Base-by-base conservation (phyloP, 2,888 invertebrate species). In the Nematopogon swammerdamellus region DNA sequence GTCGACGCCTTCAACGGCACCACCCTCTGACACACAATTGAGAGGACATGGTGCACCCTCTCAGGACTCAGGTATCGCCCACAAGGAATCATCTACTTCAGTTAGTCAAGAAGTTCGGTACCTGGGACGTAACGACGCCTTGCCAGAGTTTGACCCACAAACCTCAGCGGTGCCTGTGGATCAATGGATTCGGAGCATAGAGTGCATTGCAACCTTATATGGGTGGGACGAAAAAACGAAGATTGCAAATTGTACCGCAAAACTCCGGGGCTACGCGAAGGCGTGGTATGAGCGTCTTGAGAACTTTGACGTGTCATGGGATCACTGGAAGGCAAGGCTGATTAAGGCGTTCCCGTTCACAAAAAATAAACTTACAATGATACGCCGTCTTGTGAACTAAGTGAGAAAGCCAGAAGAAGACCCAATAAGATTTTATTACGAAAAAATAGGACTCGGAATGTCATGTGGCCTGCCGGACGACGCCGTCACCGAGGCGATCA, bases 221-320 rank as follows among this genome's bases (percentile, higher is more conserved):
- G 53, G 51, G 11, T 58, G 57, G 57, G 54, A 58, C 47, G 54
- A 58, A 25, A 44, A 49, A 3, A 58, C 55, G 2, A 18, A 54
- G 10, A 51, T 58, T 16, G 54, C 55, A 20, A 54, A 57, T 25
- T 55, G 53, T n/a, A 54, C 54, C 4, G 36, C 54, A 19, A 58
- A 58, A 36, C 46, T 58, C 16, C 45, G 45, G 18, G 56, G 56
- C 5, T 55, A 55, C 49, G 55, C 55, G 6, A 55, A 53, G 44
- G 50, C 49, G n/a, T 58, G 58, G 57, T 58, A 54, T 50, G 55
- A 57, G 17, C 45, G 50, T 10, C 50, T 50, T 18, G 43, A 36
- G 5, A 45, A 45, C 20, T 54, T 46, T 51, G 54, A 54, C 6
- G 47, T 55, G 3, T 49, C 43, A 30, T 55, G 55, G 54, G n/a